Base-by-base conservation (phyloP, 2,888 invertebrate species). In the Dinocampus coccinellae region DNA sequence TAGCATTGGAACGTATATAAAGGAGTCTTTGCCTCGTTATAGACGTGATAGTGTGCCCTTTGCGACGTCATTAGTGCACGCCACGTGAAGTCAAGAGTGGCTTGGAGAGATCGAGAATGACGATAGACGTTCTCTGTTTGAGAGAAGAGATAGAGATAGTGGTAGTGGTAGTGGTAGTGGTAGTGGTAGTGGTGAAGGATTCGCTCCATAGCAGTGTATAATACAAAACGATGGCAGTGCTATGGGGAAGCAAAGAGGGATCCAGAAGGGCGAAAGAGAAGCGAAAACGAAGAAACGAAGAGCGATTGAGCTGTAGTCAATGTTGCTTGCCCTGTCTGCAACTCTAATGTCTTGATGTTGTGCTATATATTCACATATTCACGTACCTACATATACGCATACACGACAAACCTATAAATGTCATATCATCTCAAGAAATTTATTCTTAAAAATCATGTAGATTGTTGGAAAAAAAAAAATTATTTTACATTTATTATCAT, bases 261-360 rank as follows among this genome's bases (percentile, higher is more conserved):
- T 66, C 55, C 39, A 63, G 29, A 70, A n/a, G n/a, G 63, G 58
- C 57, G 58, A 33, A 60, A 47, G 58, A 52, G 55, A 29, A 55
- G 29, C 53, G 57, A 58, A 67, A 80, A 80, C 79, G 79, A 82
- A 80, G 79, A 82, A 84, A 85, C 82, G 85, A 84, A 86, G 85
- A 85, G 82, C 85, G 85, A 86, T 86, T 86, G 86, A 86, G 86
- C 85, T 86, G 86, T 86, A 86, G 29, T 83, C 83, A 84, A 85
- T 84, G 83, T 83, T 84, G 82, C 84, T 52, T 81, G 80, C 81
- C 83, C 83, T 83, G 85, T 84, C 80, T 81, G 79, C 80, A 69
- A 82, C 82, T 82, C 82, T 81, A 85, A 84, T 84, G 84, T 84
- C 84, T 85, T 84, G 84, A 85, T 85, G 84, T 81, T 76, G 79